These are phyloP conservation scores for Acanthacorydalis orientalis DNA, from an alignment of 2,888 invertebrate genomes.

Conservation along the genomic window DNA sequence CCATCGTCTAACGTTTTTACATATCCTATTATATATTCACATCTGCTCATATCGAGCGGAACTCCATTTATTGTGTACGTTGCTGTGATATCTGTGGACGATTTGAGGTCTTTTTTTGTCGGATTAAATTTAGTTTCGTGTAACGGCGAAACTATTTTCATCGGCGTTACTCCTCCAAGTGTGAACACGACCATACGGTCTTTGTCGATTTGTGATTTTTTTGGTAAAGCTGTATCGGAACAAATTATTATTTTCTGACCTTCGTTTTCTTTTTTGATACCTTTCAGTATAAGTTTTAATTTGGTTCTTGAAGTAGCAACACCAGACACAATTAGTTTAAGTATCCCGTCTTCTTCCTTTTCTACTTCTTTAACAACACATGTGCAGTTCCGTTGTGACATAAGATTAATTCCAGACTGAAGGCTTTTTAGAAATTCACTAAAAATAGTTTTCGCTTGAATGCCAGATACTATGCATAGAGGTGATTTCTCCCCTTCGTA, in stretches of 20 bases:
- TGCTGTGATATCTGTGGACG: too few species aligned
- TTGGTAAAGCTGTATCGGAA: too few species aligned
- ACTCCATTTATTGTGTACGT: background rate
- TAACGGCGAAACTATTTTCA: background rate
- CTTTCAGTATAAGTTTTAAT: background rate
- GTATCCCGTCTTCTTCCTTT: background rate
- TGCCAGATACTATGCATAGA: background rate
- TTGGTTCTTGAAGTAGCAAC: background rate
- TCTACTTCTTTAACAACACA: background rate
- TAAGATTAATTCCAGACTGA: background rate
- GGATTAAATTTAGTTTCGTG: too few species aligned
- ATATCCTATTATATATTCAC: slow-evolving; percentile 15
- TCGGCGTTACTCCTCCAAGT: slow-evolving; percentile 1
- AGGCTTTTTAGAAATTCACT: background rate
- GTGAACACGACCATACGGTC: background rate
- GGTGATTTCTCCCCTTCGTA: background rate
- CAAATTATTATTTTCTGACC: too few species aligned
- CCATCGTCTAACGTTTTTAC: background rate
- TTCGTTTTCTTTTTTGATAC: too few species aligned
- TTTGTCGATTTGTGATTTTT: background rate
- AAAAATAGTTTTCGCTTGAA: background rate
- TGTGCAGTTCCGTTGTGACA: background rate
- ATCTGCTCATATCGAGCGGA: background rate
- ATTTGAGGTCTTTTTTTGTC: too few species aligned
- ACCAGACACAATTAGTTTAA: background rate